Percentiles rank a stretch among this genome's conserved stretches.
These are phyloP conservation scores for Saccostrea glomerata DNA, from an alignment of 1,140 invertebrate species.

Conservation along the genomic window DNA sequence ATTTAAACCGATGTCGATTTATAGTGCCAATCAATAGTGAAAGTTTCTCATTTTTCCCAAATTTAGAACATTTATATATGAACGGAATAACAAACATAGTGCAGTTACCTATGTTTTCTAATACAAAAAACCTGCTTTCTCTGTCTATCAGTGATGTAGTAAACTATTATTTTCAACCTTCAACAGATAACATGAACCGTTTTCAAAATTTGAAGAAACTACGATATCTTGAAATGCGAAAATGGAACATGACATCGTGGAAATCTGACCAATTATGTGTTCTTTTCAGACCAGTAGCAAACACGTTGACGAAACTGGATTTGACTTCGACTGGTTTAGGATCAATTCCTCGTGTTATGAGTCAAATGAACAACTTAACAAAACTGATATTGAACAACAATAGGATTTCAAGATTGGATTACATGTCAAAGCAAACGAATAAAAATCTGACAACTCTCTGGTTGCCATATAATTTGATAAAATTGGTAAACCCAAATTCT, in stretches of 20 bases:
- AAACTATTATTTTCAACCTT: neutral
- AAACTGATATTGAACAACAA: neutral
- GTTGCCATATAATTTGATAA: neutral
- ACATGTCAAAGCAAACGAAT: neutral
- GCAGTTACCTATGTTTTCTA: neutral
- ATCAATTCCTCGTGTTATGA: neutral
- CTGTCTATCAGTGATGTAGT: neutral
- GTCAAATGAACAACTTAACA: neutral
- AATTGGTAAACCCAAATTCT: neutral
- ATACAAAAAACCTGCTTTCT: neutral
- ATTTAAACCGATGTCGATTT: neutral
- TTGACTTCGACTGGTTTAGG: neutral
- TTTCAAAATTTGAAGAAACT: neutral
- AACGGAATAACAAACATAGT: neutral
- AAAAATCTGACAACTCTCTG: neutral
- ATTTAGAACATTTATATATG: neutral
- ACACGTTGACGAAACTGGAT: neutral
- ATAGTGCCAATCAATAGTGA: neutral
- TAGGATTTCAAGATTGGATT: neutral
- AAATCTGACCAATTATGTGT: neutral
- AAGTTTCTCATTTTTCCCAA: constrained; percentile 19
- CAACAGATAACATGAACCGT: neutral
- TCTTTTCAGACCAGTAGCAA: neutral
- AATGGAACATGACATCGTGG: neutral
- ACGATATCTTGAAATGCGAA: neutral